Base-by-base conservation (phyloP, 1,140 invertebrate genomes). In the Listronotus oregonensis region DNA sequence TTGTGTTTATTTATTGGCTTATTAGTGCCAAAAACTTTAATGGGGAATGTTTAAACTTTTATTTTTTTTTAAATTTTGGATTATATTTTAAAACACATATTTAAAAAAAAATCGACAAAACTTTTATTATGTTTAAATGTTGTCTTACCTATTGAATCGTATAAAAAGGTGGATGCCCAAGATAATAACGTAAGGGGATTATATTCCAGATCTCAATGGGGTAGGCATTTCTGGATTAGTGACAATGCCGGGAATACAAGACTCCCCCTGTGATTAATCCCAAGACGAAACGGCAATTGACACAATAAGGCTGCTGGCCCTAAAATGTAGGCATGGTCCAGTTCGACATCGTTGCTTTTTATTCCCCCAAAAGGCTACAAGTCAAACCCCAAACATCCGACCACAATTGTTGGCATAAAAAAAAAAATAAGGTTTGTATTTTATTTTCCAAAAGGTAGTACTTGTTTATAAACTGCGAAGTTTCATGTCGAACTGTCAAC, bases 251-350 rank as follows among this genome's bases (percentile, higher is more conserved):
- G 9, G 92, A 90, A 75, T 4, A 94, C 77, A 67, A 94, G 1
- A 94, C 89, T 32, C 83, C 85, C 34, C n/a, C 89, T 88, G 96
- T 95, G 39, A 96, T 84, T 46, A 90, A 80, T n/a, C 92, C 89
- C 49, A 92, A 79, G 2, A 90, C 76, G 74, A 90, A 87, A 82
- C 89, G n/a, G 96, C 94, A 58, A 94, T 82, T 34, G 93, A 94
- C n/a, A 96, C 95, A 17, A 92, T 84, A n/a, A n/a, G n/a, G n/a
- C n/a, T n/a, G 72, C 91, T 91, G 31, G 95, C 93, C 92, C 91
- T n/a, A n/a, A 80, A 32, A 97, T 78, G 60, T 96, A 82, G 12
- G 88, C 90, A 82, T 97, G 94, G 67, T 91, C 82, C n/a, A n/a
- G 80, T 75, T 95, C 86, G 77, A 97, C 90, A 57, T 88, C 82